Evolutionary conservation across 2,113 vertebrate species (phyloP).

Genomic region (Brachionichthys hirsutus): DNA sequence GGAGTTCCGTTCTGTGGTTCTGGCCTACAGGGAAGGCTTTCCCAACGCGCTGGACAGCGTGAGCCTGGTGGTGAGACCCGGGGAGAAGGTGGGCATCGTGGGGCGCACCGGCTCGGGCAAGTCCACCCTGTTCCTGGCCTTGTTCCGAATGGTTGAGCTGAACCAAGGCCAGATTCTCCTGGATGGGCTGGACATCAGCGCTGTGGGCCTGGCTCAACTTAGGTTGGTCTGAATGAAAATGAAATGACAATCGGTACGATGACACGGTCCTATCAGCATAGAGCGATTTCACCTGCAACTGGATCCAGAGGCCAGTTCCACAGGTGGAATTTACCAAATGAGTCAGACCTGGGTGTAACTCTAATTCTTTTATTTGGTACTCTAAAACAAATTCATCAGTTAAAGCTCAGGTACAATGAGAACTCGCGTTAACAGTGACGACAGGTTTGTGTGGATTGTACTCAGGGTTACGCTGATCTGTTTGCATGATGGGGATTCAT

Average conservation of each 20-base stretch:
- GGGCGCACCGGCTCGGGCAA: slow-evolving; percentile 97
- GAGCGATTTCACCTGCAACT: too few relatives aligned
- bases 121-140: slow-evolving; percentile 89
- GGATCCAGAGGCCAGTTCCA: too few relatives aligned
- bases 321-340: too few relatives aligned
- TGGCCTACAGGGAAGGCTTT: slow-evolving; percentile 84
- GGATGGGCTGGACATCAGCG: slow-evolving; percentile 82
- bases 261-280: too few relatives aligned
- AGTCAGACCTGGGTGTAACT: too few relatives aligned
- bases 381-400: too few relatives aligned
- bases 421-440: too few relatives aligned
- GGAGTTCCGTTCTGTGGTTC: slow-evolving; percentile 82
- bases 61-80: slow-evolving; percentile 81
- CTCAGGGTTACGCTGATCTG: too few relatives aligned
- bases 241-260: not conserved
- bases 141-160: slow-evolving; percentile 93
- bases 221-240: slow-evolving; percentile 63
- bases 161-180: slow-evolving; percentile 85
- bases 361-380: too few relatives aligned
- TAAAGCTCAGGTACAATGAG: too few relatives aligned
- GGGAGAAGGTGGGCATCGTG: slow-evolving; percentile 93
- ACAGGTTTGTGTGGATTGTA: too few relatives aligned
- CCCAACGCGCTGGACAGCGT: slow-evolving; percentile 90
- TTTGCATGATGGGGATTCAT: too few relatives aligned
- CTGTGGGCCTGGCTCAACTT: slow-evolving; percentile 84